Evolutionary conservation across 2,888 invertebrate species (phyloP).

Genomic region (Tipula confusa): DNA sequence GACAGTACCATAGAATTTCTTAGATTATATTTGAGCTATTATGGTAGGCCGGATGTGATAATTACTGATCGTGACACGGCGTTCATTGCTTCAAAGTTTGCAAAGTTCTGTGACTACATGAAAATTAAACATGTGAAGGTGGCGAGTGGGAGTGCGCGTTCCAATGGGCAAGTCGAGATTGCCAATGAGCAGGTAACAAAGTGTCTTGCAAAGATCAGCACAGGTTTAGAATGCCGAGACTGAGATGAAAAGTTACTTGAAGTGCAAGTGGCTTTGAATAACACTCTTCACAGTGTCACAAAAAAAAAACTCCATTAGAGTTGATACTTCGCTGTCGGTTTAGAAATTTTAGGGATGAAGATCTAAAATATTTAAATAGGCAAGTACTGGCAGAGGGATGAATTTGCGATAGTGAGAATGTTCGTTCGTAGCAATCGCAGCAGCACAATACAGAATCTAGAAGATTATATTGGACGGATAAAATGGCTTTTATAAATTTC

Average conservation of each 20-base stretch:
- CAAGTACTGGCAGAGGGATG: too few species aligned
- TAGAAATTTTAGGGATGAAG: neutral
- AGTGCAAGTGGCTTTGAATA: neutral
- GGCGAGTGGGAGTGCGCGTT: too few species aligned
- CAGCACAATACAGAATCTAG: too few species aligned
- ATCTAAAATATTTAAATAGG: neutral
- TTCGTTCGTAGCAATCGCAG: too few species aligned
- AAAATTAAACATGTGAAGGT: neutral
- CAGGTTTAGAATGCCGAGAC: neutral
- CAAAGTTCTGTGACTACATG: neutral
- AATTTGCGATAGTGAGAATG: too few species aligned
- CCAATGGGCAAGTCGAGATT: neutral
- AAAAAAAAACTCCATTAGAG: neutral
- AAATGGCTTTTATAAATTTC: too few species aligned
- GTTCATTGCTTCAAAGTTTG: neutral
- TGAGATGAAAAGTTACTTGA: neutral
- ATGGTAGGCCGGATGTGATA: neutral
- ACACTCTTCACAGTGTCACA: neutral
- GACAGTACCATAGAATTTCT: neutral
- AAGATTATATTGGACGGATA: too few species aligned
- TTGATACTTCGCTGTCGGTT: neutral
- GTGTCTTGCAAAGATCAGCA: too few species aligned
- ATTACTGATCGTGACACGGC: neutral
- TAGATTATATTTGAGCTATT: neutral
- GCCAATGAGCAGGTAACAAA: neutral